Percentiles rank a stretch among this genome's conserved stretches.
phyloP scores from a whole-genome alignment of 2,113 vertebrate species.

The Zootoca vivipara region DNA sequence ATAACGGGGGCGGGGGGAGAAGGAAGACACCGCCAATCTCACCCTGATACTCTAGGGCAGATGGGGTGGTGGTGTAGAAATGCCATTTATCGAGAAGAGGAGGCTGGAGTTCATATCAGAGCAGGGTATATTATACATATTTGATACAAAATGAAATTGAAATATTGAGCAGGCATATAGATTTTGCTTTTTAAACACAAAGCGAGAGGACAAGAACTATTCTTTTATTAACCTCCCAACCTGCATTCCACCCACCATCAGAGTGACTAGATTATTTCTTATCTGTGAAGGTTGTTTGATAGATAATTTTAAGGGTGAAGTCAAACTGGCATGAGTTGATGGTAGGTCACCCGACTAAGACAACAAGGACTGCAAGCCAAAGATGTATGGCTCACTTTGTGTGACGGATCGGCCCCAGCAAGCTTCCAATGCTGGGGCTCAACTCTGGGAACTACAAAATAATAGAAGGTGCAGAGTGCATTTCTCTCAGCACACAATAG shows the following conservation, averaged over 20 bases:
- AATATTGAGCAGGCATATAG: background rate
- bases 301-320: background rate
- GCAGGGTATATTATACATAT: background rate
- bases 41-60: background rate
- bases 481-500: background rate
- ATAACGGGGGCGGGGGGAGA: background rate
- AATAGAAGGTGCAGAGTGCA: background rate
- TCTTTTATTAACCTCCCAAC: background rate
- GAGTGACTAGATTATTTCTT: background rate
- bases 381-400: background rate
- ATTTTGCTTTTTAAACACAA: background rate
- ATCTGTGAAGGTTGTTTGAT: background rate
- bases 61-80: background rate
- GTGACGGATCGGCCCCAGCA: background rate
- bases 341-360: background rate
- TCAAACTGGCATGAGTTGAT: background rate
- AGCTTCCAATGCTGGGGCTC: background rate
- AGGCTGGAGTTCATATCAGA: background rate
- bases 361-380: too few species aligned
- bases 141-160: constrained; percentile 1
- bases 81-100: background rate
- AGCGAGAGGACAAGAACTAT: background rate
- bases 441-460: background rate
- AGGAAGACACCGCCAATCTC: background rate
- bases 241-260: background rate